Conservation (phyloP, 1,140 invertebrate species). For the Dendroctonus valens region DNA sequence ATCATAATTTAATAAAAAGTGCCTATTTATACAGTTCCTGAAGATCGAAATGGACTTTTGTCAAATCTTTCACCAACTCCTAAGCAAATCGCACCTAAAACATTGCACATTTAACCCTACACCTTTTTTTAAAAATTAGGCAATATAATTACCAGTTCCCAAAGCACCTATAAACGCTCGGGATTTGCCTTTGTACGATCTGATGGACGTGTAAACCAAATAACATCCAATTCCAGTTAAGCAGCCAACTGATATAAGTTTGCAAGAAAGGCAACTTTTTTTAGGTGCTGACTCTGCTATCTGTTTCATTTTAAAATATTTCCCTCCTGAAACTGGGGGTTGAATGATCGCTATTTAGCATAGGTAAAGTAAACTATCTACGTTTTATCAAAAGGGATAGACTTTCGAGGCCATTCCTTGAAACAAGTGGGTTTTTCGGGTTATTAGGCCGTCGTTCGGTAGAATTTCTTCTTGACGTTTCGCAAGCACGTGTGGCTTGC, state of each 20-base stretch:
- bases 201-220: conserved; percentile 40
- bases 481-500: too few species aligned
- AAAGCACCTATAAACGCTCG: conserved; percentile 33
- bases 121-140: background rate
- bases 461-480: too few species aligned
- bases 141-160: conserved; percentile 36
- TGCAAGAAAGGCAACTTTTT: conserved; percentile 45
- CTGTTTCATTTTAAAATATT: too few species aligned
- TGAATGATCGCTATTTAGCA: too few species aligned
- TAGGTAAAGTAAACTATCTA: too few species aligned
- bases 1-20: background rate
- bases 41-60: conserved; percentile 40
- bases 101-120: background rate
- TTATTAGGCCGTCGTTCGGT: too few species aligned
- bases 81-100: conserved; percentile 38
- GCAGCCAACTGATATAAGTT: conserved; percentile 45
- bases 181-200: conserved; percentile 32
- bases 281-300: background rate
- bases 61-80: conserved; percentile 43
- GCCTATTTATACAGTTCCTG: background rate
- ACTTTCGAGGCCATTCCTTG: too few species aligned
- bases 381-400: too few species aligned
- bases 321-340: too few species aligned
- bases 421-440: too few species aligned
- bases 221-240: conserved; percentile 46